Percentiles rank a stretch among this genome's conserved stretches.
phyloP scores from a whole-genome alignment of 2,888 invertebrate species.

The Tetragonisca angustula region DNA sequence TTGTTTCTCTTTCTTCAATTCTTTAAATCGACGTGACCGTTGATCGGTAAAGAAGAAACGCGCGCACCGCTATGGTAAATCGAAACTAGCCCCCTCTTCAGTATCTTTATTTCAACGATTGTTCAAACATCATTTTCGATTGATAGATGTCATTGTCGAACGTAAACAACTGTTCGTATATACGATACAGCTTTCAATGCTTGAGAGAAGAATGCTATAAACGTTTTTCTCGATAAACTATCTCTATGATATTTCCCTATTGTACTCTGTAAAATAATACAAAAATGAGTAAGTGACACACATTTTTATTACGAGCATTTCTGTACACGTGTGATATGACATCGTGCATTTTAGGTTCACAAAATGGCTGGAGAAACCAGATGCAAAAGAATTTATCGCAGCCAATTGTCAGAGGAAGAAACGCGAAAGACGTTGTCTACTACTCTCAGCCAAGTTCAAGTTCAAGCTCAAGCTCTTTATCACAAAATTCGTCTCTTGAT shows the following conservation, averaged over 20 bases:
- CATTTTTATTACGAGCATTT: background rate
- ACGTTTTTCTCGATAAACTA: background rate
- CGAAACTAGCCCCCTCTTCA: background rate
- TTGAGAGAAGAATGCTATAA: background rate
- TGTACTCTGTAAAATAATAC: background rate
- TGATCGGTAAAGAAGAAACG: too few species aligned
- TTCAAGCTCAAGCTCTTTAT: background rate
- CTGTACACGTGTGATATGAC: background rate
- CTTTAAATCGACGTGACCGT: too few species aligned
- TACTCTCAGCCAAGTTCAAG: constrained; percentile 35
- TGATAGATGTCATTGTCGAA: too few species aligned
- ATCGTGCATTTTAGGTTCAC: background rate
- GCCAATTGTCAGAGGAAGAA: background rate
- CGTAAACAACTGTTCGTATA: background rate
- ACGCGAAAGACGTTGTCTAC: background rate
- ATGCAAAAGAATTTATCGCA: background rate
- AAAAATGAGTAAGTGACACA: constrained; percentile 36
- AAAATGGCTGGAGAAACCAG: background rate
- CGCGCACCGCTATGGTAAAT: background rate
- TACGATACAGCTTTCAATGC: background rate
- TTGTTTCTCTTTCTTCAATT: too few species aligned
- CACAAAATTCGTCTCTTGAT: background rate
- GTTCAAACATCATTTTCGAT: too few species aligned
- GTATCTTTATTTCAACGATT: background rate
- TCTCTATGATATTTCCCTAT: background rate